Evolutionary conservation across 2,888 invertebrate genomes (phyloP), one percentile per base, ranked within the genome.

Genomic region (Loripinus fragilis): DNA sequence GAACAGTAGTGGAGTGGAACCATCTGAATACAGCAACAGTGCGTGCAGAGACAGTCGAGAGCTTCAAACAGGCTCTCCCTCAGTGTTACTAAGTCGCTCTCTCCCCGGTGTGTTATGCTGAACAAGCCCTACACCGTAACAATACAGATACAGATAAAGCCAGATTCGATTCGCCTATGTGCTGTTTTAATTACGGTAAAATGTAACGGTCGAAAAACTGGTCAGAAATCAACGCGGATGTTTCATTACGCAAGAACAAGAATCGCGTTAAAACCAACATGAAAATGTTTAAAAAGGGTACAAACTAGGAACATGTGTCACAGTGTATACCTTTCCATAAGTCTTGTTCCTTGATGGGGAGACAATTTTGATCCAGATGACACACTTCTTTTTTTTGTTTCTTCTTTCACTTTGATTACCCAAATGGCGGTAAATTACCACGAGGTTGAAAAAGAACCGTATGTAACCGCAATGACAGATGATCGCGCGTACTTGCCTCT

Each of bases 341-440:
- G 30, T 33, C 15, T 10, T 60, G 10, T 60, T 10, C 17, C 20
- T n/a, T 2, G 20, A 8, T 60, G 60, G 1, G 28, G 5, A 55
- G 8, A 20, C 10, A 2, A 33, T 12, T 2, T 15, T 33, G 2
- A 60, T 30, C 60, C 33, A 20, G 33, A 17, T 28, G 17, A 60
- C 33, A 20, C 15, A 3, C 28, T 60, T 20, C n/a, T n/a, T n/a
- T n/a, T 20, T 52, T 23, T 23, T 3, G 28, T 17, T 60, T 33
- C 60, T 60, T 60, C 60, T 60, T 60, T 60, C 60, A 33, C 17
- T 60, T 60, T 60, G 60, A 60, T 60, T 7, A 60, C 60, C 60
- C 60, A 60, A 60, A 60, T 60, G 60, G 60, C 60, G 60, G 60
- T 28, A 60, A 60, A 60, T 60, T 60, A 60, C 7, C 60, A 60